These are phyloP conservation scores for Ammospiza nelsoni DNA, from an alignment of 2,113 vertebrate species.

Conservation along the genomic window DNA sequence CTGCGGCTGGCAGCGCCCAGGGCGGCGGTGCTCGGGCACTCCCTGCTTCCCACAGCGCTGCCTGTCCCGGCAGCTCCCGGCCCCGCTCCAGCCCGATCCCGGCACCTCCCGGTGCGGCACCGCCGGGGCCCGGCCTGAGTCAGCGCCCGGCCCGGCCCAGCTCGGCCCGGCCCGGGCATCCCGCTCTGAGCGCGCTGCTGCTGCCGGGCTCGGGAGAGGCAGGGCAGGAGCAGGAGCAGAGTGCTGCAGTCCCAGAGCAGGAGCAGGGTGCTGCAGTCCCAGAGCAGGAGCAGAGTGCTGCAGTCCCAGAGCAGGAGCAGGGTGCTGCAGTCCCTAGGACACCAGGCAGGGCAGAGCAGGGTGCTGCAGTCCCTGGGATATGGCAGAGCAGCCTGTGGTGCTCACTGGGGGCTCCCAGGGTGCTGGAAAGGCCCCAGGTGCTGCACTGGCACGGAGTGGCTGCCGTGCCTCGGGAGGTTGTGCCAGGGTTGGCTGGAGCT, in stretches of 20 bases:
- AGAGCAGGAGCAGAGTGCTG: no score
- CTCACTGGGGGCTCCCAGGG: background rate
- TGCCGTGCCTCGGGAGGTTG: fast-evolving
- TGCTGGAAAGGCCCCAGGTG: background rate
- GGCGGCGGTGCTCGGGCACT: background rate
- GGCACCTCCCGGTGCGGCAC: background rate
- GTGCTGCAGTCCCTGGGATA: background rate
- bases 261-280: no score
- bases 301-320: no score
- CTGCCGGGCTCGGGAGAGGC: no score
- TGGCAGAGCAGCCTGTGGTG: fast-evolving
- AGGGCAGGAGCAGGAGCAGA: no score
- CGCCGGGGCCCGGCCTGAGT: background rate
- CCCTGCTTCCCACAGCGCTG: slow-evolving; percentile 39
- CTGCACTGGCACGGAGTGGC: fast-evolving
- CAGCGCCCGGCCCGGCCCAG: background rate
- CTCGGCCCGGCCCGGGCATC: background rate
- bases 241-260: no score
- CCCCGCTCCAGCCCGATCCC: background rate
- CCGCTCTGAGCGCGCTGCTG: fast-evolving
- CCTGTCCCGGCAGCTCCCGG: slow-evolving; percentile 18
- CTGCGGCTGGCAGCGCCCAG: slow-evolving; percentile 32
- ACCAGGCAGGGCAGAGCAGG: no score
- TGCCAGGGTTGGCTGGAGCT: background rate
- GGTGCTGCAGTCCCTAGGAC: no score